Percentiles rank a stretch among this genome's conserved stretches.
Evolutionary conservation across 1,140 invertebrate species (phyloP).

Genomic region (Eurosta solidaginis): DNA sequence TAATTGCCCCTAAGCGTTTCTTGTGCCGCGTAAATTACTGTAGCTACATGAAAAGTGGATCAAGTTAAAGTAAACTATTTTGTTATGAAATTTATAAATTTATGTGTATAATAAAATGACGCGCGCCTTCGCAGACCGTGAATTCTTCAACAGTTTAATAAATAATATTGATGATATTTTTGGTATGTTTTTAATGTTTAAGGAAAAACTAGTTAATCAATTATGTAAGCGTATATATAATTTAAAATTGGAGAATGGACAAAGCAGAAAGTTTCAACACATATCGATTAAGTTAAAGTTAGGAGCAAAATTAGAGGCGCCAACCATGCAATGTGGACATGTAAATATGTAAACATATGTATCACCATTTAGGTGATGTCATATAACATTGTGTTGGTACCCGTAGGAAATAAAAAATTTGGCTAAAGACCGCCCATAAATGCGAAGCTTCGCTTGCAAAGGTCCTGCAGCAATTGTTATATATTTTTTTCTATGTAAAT

Average conservation of each 20-base stretch:
- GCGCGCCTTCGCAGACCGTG: conserved; percentile 48
- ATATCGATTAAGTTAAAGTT: neutral
- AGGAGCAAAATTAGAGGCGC: neutral
- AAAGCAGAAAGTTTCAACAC: too few species aligned
- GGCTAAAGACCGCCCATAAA: too few species aligned
- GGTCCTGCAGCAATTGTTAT: too few species aligned
- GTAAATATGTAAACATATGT: too few species aligned
- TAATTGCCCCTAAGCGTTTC: neutral
- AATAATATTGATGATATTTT: conserved; percentile 57
- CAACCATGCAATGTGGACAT: neutral
- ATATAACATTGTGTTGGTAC: too few species aligned
- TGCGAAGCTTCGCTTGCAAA: too few species aligned
- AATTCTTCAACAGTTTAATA: conserved; percentile 56
- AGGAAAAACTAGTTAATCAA: too few species aligned
- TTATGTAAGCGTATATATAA: too few species aligned
- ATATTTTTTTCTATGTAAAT: too few species aligned
- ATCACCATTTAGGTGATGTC: too few species aligned
- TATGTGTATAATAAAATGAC: neutral
- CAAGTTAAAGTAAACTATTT: neutral
- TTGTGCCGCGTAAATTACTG: neutral
- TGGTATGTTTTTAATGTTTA: conserved; percentile 54
- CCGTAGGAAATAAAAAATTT: too few species aligned
- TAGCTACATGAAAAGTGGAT: neutral
- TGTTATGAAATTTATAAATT: neutral
- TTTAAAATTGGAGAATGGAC: too few species aligned